phyloP scores from a whole-genome alignment of 2,888 invertebrate species.

The Mesoligia furuncula region DNA sequence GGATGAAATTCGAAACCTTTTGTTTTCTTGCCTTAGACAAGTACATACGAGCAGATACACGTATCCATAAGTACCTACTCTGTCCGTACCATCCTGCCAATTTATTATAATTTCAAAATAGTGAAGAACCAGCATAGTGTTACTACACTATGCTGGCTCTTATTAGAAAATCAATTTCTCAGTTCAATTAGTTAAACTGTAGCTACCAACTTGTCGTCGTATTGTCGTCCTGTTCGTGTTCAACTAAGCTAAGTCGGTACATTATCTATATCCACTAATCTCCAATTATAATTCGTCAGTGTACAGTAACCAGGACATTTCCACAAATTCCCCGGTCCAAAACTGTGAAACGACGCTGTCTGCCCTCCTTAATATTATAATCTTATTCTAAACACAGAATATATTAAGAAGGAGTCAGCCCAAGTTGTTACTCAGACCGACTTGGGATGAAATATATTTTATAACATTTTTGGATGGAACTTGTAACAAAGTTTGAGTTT shows the following conservation, averaged over 20 bases:
- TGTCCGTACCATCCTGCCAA: background rate
- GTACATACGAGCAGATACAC: background rate
- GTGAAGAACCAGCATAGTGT: too few species aligned
- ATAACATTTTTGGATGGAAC: constrained; percentile 48
- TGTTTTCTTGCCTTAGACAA: background rate
- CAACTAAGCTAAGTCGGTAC: constrained; percentile 51
- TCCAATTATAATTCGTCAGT: constrained; percentile 85
- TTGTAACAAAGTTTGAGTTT: constrained; percentile 30
- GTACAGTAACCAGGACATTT: constrained; percentile 75
- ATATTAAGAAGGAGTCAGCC: constrained; percentile 80
- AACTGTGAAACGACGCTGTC: constrained; percentile 71
- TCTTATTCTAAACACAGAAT: constrained; percentile 89
- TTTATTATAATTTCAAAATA: constrained; percentile 1
- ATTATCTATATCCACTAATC: constrained; percentile 72
- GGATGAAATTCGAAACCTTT: background rate
- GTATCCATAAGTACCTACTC: too few species aligned
- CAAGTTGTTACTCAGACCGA: constrained; percentile 69
- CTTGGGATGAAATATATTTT: constrained; percentile 55
- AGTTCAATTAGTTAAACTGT: constrained; percentile 56
- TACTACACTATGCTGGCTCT: background rate
- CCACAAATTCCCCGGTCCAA: constrained; percentile 73
- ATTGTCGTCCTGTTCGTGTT: constrained; percentile 50
- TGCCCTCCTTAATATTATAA: constrained; percentile 88
- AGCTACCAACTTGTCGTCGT: constrained; percentile 47
- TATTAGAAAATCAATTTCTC: constrained; percentile 45